Evolutionary conservation across 1,140 invertebrate species (phyloP), one percentile per base, ranked within the genome.

Genomic region (Lasioglossum baleicum): DNA sequence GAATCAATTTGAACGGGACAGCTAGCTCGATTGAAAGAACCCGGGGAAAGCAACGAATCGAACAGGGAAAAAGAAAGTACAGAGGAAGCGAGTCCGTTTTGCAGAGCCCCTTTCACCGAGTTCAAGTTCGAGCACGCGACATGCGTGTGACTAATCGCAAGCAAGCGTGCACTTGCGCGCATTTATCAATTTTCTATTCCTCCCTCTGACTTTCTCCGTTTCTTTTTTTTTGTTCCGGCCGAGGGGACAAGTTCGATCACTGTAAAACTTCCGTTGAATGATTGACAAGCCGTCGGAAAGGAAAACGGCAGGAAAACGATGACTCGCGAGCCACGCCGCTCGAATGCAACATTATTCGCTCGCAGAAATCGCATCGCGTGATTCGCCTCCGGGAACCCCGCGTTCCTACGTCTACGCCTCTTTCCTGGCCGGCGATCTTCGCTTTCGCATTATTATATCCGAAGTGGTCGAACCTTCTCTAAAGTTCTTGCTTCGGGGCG

Each of bases 261-360:
- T 81, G 83, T 89, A 77, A 89, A 89, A 87, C 84, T 88, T 81
- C 64, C 67, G 26, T 75, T 89, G 70, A 88, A 90, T 86, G 76
- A 86, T 89, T 83, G 64, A 90, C 10, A 60, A 73, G n/a, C 35
- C 51, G 26, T 7, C 22, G 58, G 66, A 53, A 72, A 66, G 75
- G 72, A 81, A 73, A 79, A 73, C 44, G 44, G 44, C 44, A 48
- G 44, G 44, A 48, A 48, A 48, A 48, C 11, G 44, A 73, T 89
- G 88, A 90, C 89, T 89, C 85, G 88, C 75, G 83, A 79, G 83
- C 81, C 66, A 82, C 69, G 76, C 83, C 88, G 81, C 71, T 56
- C 81, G 60, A 85, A 88, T 89, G 87, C 82, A 90, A 89, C 72
- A 89, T 90, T 88, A 63, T 42, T 71, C 61, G 60, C 66, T 75